Evolutionary conservation across 2,888 invertebrate genomes (phyloP).

Genomic region (Tenthredo notha): DNA sequence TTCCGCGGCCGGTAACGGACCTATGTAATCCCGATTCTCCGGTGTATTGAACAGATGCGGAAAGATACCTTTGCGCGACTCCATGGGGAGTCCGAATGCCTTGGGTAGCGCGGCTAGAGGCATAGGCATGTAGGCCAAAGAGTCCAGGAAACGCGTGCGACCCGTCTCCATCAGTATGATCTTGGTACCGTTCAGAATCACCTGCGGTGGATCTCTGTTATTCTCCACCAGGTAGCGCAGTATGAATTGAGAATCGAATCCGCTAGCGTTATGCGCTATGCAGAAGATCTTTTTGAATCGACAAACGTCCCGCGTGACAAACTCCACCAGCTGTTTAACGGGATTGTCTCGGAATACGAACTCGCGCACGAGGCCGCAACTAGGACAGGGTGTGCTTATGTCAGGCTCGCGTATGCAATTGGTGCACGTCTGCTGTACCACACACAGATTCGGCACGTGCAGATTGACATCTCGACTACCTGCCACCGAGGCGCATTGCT

Average conservation of each 20-base stretch:
- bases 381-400: too few species aligned
- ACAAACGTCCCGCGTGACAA: background rate
- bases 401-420: too few species aligned
- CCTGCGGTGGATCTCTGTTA: background rate
- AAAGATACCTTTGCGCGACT: slow-evolving; percentile 63
- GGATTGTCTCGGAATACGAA: too few species aligned
- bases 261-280: background rate
- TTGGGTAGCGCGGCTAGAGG: slow-evolving; percentile 62
- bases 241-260: slow-evolving; percentile 2
- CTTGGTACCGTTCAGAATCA: background rate
- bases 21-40: slow-evolving; percentile 63
- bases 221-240: background rate
- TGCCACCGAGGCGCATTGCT: too few species aligned
- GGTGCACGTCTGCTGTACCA: too few species aligned
- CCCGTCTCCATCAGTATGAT: slow-evolving; percentile 55
- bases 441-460: too few species aligned
- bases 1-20: slow-evolving; percentile 57
- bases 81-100: slow-evolving; percentile 62
- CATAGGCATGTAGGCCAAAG: slow-evolving; percentile 67
- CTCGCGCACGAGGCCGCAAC: too few species aligned
- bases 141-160: slow-evolving; percentile 62
- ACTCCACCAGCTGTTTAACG: background rate
- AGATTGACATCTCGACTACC: too few species aligned
- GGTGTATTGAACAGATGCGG: slow-evolving; percentile 64
- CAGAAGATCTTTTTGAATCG: background rate